phyloP scores from a whole-genome alignment of 2,797 vertebrate genomes.

The Lagorchestes hirsutus region DNA sequence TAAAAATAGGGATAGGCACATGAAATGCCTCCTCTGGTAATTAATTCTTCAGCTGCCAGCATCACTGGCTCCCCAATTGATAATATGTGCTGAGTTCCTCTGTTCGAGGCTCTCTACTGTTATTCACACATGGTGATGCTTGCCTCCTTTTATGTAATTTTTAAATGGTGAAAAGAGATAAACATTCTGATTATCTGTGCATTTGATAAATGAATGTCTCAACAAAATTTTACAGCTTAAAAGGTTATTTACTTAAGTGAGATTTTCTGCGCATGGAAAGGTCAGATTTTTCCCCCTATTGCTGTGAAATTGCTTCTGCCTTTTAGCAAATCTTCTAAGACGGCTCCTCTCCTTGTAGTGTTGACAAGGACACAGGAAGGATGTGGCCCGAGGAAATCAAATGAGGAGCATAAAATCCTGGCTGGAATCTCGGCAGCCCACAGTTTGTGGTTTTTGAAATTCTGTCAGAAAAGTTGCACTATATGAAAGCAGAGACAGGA shows the following conservation, averaged over 20 bases:
- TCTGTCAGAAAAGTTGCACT: conserved; percentile 85
- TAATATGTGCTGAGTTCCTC: conserved; percentile 64
- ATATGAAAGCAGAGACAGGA: conserved; percentile 81
- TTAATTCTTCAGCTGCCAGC: conserved; percentile 80
- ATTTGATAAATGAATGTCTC: conserved; percentile 87
- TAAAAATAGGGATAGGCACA: conserved; percentile 72
- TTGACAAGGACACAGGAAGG: conserved; percentile 91
- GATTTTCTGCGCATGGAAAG: conserved; percentile 90
- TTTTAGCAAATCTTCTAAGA: conserved; percentile 91
- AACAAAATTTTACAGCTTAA: conserved; percentile 89
- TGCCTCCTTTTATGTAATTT: conserved; percentile 75
- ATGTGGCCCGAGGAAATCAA: conserved; percentile 88
- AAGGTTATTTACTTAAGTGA: conserved; percentile 94
- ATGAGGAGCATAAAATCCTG: conserved; percentile 83
- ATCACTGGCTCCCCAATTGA: conserved; percentile 71
- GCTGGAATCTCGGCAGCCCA: conserved; percentile 79
- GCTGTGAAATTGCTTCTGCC: conserved; percentile 93
- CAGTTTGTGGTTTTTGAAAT: conserved; percentile 83
- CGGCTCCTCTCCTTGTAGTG: conserved; percentile 84
- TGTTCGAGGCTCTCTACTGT: conserved; percentile 56
- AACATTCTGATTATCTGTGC: conserved; percentile 83
- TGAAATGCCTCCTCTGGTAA: conserved; percentile 76
- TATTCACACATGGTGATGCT: conserved; percentile 58
- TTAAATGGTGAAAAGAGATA: conserved; percentile 83
- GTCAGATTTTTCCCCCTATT: conserved; percentile 88